Base-by-base conservation (phyloP, 2,888 invertebrate species). In the Habroteleia sp. region DNA sequence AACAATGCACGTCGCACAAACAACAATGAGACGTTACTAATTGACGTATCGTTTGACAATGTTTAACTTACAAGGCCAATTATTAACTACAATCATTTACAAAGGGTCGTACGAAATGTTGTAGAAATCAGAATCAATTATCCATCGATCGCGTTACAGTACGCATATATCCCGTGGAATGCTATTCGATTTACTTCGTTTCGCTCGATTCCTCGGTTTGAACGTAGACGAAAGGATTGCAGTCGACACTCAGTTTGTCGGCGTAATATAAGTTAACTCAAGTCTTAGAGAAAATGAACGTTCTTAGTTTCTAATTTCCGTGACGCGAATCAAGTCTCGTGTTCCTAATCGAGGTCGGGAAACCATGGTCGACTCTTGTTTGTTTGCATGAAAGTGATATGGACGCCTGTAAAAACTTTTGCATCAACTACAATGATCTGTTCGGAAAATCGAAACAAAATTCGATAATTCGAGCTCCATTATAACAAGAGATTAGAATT, bases 11-110 rank as follows among this genome's bases (percentile, higher is more conserved):
- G 54, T 60, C 31, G 63, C 62, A 74, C 63, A 68, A 62, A 69
- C 20, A 66, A 72, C 56, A 71, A 44, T 65, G 20, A 75, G 71
- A 44, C 62, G 27, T 58, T 60, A 66, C 71, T 75, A 75, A 75
- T 75, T 75, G 75, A 75, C 75, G 33, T 66, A 65, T 71, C 35
- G 75, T 75, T 52, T 65, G 63, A 63, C 42, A 58, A 66, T 60
- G 54, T 33, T 65, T 71, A 65, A 69, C 31, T 60, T 65, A 60
- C 66, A 66, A 66, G 75, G 75, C 75, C 75, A 71, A 75, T 75
- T 41, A 65, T 31, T 66, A 71, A 16, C 60, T 71, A 75, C 65
- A 69, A 60, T 66, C 75, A 60, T 60, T 71, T 60, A 75, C 69
- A 71, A 71, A 75, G 44, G 60, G 41, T 13, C 42, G 52, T 58